phyloP scores from a whole-genome alignment of 2,888 invertebrate species.

The Drosophila birchii region DNA sequence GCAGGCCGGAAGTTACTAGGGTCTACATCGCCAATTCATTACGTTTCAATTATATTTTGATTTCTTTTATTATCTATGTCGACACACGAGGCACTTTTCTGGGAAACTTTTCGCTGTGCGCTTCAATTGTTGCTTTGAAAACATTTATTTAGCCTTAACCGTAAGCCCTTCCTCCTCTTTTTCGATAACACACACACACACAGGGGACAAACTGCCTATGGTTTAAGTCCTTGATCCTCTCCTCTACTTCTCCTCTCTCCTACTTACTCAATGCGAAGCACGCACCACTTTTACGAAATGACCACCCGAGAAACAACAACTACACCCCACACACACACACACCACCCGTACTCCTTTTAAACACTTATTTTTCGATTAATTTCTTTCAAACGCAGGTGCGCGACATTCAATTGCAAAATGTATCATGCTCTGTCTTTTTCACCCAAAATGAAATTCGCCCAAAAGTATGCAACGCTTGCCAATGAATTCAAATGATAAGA shows the following conservation, averaged over 20 bases:
- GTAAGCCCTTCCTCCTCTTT: slow-evolving; percentile 52
- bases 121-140: slow-evolving; percentile 40
- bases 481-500: slow-evolving; percentile 44
- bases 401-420: slow-evolving; percentile 68
- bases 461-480: slow-evolving; percentile 69
- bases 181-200: slow-evolving; percentile 32
- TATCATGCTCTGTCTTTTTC: slow-evolving; percentile 67
- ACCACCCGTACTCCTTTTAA: slow-evolving; percentile 45
- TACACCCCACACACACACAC: slow-evolving; percentile 30
- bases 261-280: slow-evolving; percentile 56
- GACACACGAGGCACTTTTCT: slow-evolving; percentile 38
- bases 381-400: slow-evolving; percentile 68
- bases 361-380: slow-evolving; percentile 52
- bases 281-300: slow-evolving; percentile 54
- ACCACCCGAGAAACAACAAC: slow-evolving; percentile 22
- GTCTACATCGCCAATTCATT: slow-evolving; percentile 24
- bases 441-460: slow-evolving; percentile 48
- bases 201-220: slow-evolving; percentile 51
- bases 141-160: slow-evolving; percentile 38
- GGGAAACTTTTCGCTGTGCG: slow-evolving; percentile 29
- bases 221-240: slow-evolving; percentile 36
- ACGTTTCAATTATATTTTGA: slow-evolving; percentile 15
- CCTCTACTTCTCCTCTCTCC: slow-evolving; percentile 37
- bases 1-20: slow-evolving; percentile 13
- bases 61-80: slow-evolving; percentile 27